Evolutionary conservation across 2,113 vertebrate species (phyloP), one percentile per base, ranked within the genome.

Genomic region (Tauraco erythrolophus): DNA sequence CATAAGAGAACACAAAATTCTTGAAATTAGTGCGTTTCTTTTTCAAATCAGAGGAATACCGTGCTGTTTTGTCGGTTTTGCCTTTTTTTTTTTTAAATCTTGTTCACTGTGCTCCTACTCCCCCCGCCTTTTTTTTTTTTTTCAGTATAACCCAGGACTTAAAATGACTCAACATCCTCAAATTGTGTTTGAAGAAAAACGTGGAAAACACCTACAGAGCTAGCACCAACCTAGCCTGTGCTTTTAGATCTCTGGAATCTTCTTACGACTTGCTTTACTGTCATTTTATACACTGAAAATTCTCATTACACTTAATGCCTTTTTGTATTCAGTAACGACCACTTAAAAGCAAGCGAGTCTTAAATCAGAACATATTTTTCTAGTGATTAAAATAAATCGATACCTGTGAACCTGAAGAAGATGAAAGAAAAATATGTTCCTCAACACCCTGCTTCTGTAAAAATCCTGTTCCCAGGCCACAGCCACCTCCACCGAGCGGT

Each of bases 91-190:
- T 23, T 37, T 39, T 71, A 5, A 10, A 0, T 6, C 12, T 58
- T 74, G 28, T 64, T 57, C 46, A 41, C 41, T 46, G 31, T 24
- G 51, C 35, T 86, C 60, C 30, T 77, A 69, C 50, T 57, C 51
- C 50, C 37, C 46, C 3, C 11, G 8, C 12, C 2, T 45, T 22
- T 39, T 56, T 57, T 79, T 39, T 68, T 45, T 17, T 76, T 62
- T 69, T 61, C 48, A 57, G 61, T 71, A 58, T 71, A 84, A 92
- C 22, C n/a, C 60, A 90, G 85, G 61, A 88, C 37, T 92, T 90
- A 35, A 87, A 94, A 95, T 95, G 88, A 95, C 93, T 96, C 95
- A 96, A 92, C 89, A 94, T 95, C 94, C 97, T 97, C 91, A 94
- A 92, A 95, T 87, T 96, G 92, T 95, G 83, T 86, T 75, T 71